A percentile compares a stretch with the other conserved stretches of the same genome.
phyloP scores from a whole-genome alignment of 2,113 vertebrate genomes.

The Gambusia holbrooki region DNA sequence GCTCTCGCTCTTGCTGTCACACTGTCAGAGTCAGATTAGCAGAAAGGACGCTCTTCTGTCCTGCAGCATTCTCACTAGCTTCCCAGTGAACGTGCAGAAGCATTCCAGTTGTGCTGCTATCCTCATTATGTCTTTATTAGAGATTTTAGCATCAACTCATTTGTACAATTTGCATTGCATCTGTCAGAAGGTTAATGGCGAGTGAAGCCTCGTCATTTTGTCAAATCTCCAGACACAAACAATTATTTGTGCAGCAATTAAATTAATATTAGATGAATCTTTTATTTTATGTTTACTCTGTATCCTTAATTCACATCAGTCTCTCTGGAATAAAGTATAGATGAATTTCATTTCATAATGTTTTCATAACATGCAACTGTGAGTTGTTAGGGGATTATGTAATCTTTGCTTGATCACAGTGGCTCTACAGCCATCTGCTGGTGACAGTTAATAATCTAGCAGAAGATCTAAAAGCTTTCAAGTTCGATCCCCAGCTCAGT shows the following conservation, averaged over 20 bases:
- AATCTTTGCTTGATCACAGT: slow-evolving; percentile 41
- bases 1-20: slow-evolving; percentile 48
- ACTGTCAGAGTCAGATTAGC: slow-evolving; percentile 42
- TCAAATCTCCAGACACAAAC: slow-evolving; percentile 43
- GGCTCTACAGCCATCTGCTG: slow-evolving; percentile 67
- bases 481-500: slow-evolving; percentile 50
- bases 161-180: slow-evolving; percentile 42
- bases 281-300: slow-evolving; percentile 23
- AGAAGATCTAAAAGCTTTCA: slow-evolving; percentile 54
- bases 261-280: slow-evolving; percentile 36
- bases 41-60: slow-evolving; percentile 37
- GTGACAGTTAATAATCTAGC: slow-evolving; percentile 59
- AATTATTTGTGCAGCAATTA: slow-evolving; percentile 51
- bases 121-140: slow-evolving; percentile 41
- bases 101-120: slow-evolving; percentile 6
- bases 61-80: slow-evolving; percentile 25
- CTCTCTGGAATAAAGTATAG: slow-evolving; percentile 34
- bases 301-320: slow-evolving; percentile 19
- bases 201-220: slow-evolving; percentile 33
- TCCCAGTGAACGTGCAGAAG: slow-evolving; percentile 15
- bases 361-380: slow-evolving; percentile 24
- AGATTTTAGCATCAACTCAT: slow-evolving; percentile 38
- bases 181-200: slow-evolving; percentile 44
- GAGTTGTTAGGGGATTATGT: slow-evolving; percentile 30
- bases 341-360: slow-evolving; percentile 35